Conservation (phyloP, 2,888 invertebrate genomes). For the Eremobia ochroleuca region DNA sequence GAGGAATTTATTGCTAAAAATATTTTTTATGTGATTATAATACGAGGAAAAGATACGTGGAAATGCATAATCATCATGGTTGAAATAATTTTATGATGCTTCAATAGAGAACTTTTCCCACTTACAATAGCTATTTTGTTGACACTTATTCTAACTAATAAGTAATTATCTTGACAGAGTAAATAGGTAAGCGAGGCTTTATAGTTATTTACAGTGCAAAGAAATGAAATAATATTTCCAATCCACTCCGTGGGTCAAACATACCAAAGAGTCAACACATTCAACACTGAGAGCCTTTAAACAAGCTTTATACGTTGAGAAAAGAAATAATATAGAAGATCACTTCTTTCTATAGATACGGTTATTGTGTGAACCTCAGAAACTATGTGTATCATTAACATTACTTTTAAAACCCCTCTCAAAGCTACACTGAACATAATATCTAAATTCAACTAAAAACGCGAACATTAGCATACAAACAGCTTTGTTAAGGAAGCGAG, state of each 20-base stretch:
- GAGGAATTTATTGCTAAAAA: not conserved
- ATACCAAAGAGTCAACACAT: conserved; percentile 23
- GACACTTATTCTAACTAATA: not conserved
- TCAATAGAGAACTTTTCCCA: not conserved
- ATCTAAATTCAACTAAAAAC: conserved; percentile 45
- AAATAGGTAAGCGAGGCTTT: conserved; percentile 21
- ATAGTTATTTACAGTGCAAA: conserved; percentile 25
- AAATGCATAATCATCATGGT: not conserved
- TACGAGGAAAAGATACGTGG: too few species aligned
- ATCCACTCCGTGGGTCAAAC: not conserved
- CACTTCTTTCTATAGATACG: not conserved
- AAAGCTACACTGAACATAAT: conserved; percentile 11
- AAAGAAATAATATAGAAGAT: not conserved
- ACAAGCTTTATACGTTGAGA: conserved; percentile 3
- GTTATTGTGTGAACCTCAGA: not conserved
- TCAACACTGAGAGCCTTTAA: conserved; percentile 6
- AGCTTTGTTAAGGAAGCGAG: conserved; percentile 50
- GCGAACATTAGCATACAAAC: conserved; percentile 54
- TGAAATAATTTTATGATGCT: not conserved
- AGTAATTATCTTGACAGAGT: conserved; percentile 11
- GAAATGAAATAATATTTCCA: conserved; percentile 10
- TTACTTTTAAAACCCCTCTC: not conserved
- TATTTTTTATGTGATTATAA: not conserved
- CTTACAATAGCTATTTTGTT: not conserved
- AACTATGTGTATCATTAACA: not conserved